Base-by-base conservation (phyloP, 2,888 invertebrate species). In the Drosophila lutescens region DNA sequence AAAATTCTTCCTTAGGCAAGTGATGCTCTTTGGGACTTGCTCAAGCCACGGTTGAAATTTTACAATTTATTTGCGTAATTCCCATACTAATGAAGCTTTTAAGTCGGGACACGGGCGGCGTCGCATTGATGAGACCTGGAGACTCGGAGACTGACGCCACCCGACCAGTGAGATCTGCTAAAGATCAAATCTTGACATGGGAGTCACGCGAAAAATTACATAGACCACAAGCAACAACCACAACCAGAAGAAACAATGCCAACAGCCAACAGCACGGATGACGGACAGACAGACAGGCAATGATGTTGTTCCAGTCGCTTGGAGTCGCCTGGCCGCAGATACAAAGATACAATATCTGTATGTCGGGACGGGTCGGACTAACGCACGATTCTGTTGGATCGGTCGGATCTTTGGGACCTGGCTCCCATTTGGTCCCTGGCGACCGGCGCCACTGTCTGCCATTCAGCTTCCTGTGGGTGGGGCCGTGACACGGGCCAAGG, bases 131-230 rank as follows among this genome's bases (percentile, higher is more conserved):
- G 62, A 43, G 72, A 47, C 56, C 69, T 50, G 62, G 36, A 51
- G 51, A 50, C 77, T 63, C 23, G 32, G 13, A 67, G 82, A 79
- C 77, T 71, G 77, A 56, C 66, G 68, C 66, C 77, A 30, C 47
- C 38, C 34, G 49, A 71, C 75, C 15, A 49, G 51, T 46, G 41
- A 67, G 67, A 67, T 67, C 38, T 63, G 46, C 44, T 41, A 32
- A 51, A 54, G 56, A 66, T 59, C 56, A 50, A 54, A 62, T 69
- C 53, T 58, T 72, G 81, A 79, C 83, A 85, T 74, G 72, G 77
- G 74, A 86, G 87, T 84, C 88, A 88, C 78, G 84, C 81, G 74
- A 84, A 86, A 79, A 75, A 74, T 62, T 69, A 58, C 62, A 50
- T 47, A 62, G 47, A 34, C 32, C 47, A 70, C 44, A 63, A 63